These are phyloP conservation scores for Falco biarmicus DNA, from an alignment of 2,797 vertebrate genomes.

Conservation along the genomic window DNA sequence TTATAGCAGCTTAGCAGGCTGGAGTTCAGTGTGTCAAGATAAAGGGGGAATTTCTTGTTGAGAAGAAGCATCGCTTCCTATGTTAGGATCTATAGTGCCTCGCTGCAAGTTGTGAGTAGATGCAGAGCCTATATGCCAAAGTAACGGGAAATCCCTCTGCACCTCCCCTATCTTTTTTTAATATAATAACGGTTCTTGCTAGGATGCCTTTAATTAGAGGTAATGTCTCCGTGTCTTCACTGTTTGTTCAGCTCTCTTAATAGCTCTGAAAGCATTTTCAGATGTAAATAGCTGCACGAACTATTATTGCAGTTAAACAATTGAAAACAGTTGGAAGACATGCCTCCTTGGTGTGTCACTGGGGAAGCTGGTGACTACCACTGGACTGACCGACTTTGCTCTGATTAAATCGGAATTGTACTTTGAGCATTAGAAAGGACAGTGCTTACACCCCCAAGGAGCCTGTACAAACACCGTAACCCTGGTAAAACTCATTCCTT, in stretches of 20 bases:
- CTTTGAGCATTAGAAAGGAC: background rate
- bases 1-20: background rate
- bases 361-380: background rate
- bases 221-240: background rate
- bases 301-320: background rate
- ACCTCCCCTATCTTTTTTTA: background rate
- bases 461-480: background rate
- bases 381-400: background rate
- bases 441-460: background rate
- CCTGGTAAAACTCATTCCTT: background rate
- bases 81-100: rapidly evolving
- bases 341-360: background rate
- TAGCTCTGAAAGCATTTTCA: background rate
- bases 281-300: background rate
- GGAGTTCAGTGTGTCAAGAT: background rate
- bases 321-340: rapidly evolving
- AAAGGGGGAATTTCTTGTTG: background rate
- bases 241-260: background rate
- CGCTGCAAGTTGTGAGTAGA: background rate
- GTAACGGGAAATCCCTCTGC: background rate
- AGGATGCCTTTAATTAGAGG: background rate
- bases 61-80: background rate
- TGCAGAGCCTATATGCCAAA: too few species aligned
- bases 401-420: too few species aligned
- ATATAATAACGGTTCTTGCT: rapidly evolving